Percentiles rank a stretch among this genome's conserved stretches.
Conservation (phyloP, 2,888 invertebrate species). For the Aquatica leii region DNA sequence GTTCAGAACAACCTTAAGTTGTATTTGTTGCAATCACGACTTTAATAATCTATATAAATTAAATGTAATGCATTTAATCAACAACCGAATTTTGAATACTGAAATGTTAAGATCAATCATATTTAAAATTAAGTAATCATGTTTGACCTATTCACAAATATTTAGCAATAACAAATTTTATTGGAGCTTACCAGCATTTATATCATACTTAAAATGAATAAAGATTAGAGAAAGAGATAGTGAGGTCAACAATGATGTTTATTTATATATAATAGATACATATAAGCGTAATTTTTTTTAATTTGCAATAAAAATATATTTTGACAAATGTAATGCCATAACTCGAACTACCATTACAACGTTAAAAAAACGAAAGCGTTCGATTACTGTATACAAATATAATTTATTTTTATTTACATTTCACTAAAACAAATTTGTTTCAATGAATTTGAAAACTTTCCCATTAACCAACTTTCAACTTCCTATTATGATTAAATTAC, state of each 20-base stretch:
- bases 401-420: constrained; percentile 2
- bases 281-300: background rate
- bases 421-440: constrained; percentile 2
- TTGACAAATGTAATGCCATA: no score
- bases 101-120: no score
- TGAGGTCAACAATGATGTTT: background rate
- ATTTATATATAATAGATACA: constrained; percentile 6
- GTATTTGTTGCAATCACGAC: constrained; percentile 15
- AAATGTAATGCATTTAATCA: constrained; percentile 2
- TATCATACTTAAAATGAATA: constrained; percentile 7
- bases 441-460: constrained; percentile 5
- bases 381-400: background rate
- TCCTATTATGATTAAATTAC: constrained; percentile 1
- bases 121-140: no score
- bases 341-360: no score
- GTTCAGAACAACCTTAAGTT: constrained; percentile 19
- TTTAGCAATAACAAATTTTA: background rate
- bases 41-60: constrained; percentile 17
- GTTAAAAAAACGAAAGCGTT: constrained; percentile 1
- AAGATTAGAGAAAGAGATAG: constrained; percentile 12
- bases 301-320: no score
- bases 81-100: no score
- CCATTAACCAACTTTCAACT: constrained; percentile 7
- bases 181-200: background rate
- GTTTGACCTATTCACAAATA: constrained; percentile 1